Evolutionary conservation across 2,113 vertebrate species (phyloP).

Genomic region (Gadus macrocephalus): DNA sequence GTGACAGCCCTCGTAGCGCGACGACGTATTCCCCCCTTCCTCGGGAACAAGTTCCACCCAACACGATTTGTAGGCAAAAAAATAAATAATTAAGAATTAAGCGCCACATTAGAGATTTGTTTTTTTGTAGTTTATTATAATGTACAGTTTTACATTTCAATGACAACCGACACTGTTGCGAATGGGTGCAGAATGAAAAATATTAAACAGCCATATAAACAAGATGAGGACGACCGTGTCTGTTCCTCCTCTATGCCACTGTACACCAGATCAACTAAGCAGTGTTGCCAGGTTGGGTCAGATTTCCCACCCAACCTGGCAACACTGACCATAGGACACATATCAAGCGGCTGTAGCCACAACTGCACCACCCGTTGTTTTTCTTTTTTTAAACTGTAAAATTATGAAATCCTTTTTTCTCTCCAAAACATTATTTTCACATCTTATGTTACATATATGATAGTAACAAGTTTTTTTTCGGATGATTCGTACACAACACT

Average conservation of each 20-base stretch:
- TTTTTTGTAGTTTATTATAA: constrained; percentile 73
- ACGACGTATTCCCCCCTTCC: constrained; percentile 20
- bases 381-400: constrained; percentile 38
- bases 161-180: constrained; percentile 65
- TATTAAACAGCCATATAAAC: constrained; percentile 77
- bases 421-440: constrained; percentile 62
- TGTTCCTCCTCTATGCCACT: constrained; percentile 47
- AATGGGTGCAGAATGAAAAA: constrained; percentile 58
- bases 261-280: constrained; percentile 62
- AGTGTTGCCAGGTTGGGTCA: too few relatives aligned
- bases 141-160: constrained; percentile 94
- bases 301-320: too few relatives aligned
- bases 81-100: constrained; percentile 25
- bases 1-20: constrained; percentile 36
- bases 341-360: constrained; percentile 62
- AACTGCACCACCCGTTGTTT: constrained; percentile 60
- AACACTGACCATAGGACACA: constrained; percentile 56
- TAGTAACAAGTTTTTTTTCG: constrained; percentile 56
- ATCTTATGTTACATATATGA: constrained; percentile 71
- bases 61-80: background rate
- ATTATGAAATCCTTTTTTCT: constrained; percentile 49
- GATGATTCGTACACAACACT: constrained; percentile 62
- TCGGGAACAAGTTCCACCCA: too few relatives aligned
- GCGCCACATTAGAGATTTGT: constrained; percentile 47
- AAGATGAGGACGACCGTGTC: constrained; percentile 45